Evolutionary conservation across 2,113 vertebrate species (phyloP), one percentile per base, ranked within the genome.

Genomic region (Monarcha castaneiventris): DNA sequence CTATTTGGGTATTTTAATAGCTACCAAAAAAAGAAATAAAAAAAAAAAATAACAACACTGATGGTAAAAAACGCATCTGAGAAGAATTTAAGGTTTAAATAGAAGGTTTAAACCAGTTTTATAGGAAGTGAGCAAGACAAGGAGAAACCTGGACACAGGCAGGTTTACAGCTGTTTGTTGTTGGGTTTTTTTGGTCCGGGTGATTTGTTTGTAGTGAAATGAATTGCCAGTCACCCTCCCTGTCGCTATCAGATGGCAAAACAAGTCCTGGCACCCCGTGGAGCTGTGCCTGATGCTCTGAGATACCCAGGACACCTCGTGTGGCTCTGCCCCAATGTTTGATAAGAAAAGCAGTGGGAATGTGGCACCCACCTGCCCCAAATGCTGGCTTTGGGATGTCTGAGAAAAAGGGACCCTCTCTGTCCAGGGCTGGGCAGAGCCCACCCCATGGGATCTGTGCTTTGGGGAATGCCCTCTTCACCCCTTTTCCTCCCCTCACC

Each of bases 181-280:
- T 61, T n/a, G 43, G 37, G 5, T 15, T 62, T 88, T 94, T 91
- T 82, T 78, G 23, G 90, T 89, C 44, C 58, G 51, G 58, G 58
- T 0, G 39, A 95, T 82, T 92, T 95, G 94, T 88, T 96, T 95
- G 84, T 20, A 92, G 67, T 29, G 68, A 89, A 92, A 76, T 93
- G 93, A 88, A 73, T 91, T 95, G 55, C 68, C 69, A 93, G 89
- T 91, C 76, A 72, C 63, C 27, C 64, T 96, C 58, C 72, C 90
- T 10, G 1, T 9, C 30, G 72, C 37, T 83, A 66, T 90, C 92
- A 96, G 96, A 80, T 88, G 77, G 75, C 80, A 96, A 71, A 92
- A 46, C 78, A 54, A 75, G 85, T 79, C 82, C 37, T 93, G 90
- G 56, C 93, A 89, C 13, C 39, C 43, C 0, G 0, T 52, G 74